A percentile compares a stretch with the other conserved stretches of the same genome.
Conservation (phyloP, 2,888 invertebrate species). For the Eilema depressum region DNA sequence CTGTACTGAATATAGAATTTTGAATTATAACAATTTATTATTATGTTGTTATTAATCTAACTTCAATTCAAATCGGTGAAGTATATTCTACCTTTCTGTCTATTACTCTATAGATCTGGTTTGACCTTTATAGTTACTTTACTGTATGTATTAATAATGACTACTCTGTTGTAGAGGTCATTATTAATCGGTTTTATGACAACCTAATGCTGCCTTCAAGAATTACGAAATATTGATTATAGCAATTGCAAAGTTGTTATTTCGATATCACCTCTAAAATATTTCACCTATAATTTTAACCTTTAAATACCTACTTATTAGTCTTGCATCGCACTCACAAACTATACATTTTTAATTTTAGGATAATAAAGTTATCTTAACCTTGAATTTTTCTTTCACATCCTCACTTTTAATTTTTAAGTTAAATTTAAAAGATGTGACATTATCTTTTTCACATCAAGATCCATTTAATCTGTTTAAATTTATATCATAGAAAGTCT, state of each 20-base stretch:
- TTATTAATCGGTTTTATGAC: conserved; percentile 3
- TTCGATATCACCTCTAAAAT: neutral
- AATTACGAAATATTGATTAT: neutral
- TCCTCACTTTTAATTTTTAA: neutral
- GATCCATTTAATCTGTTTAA: too few relatives aligned
- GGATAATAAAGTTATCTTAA: neutral
- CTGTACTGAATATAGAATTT: too few relatives aligned
- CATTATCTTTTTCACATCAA: neutral
- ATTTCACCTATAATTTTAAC: neutral
- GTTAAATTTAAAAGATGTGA: neutral
- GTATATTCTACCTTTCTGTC: neutral
- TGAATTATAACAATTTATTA: neutral
- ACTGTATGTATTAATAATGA: too few relatives aligned
- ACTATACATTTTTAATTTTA: too few relatives aligned
- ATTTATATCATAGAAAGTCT: neutral
- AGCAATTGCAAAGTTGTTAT: neutral
- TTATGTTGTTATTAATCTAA: neutral
- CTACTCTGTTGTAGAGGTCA: neutral
- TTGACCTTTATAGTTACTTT: neutral
- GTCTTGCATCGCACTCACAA: too few relatives aligned
- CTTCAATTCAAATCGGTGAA: neutral
- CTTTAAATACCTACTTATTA: too few relatives aligned
- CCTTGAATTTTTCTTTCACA: neutral
- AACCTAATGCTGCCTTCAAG: neutral
- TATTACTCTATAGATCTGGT: neutral